Base-by-base conservation (phyloP, 2,113 vertebrate species). In the Rynchops niger region DNA sequence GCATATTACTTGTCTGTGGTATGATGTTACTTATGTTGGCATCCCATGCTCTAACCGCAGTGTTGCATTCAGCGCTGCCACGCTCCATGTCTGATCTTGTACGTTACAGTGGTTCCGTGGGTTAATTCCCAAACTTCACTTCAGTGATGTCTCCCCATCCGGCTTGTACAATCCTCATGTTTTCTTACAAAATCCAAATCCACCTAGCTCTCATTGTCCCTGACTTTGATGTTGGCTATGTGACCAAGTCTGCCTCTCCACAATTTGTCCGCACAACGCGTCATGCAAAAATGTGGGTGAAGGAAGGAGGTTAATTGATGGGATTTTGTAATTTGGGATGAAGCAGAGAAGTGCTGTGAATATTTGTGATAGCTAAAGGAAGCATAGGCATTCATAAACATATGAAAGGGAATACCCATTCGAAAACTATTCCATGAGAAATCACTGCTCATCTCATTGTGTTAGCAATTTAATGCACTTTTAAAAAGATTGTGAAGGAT, bases 21-120 rank as follows among this genome's bases (percentile, higher is more conserved):
- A 45, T 0, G 4, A 9, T 26, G 23, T 36, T 47, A 10, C n/a
- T 34, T 38, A 30, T 5, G 9, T 20, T 49, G 61, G 4, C 15
- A n/a, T 36, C 45, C 17, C 18, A 5, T n/a, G 10, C 20, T 74
- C 25, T 58, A 11, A 49, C 17, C 0, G 2, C 9, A n/a, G 2
- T 23, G 23, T 25, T 59, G 19, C 9, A 3, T 34, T 47, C 61
- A 8, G 38, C 29, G 47, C 32, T 74, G 34, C 34, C 55, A 19
- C 5, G 1, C 6, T 45, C 34, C 26, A 2, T 49, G 20, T 56
- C 32, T 61, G 29, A 50, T 45, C 27, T 21, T 43, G 12, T 7
- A 5, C 14, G 14, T 58, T 50, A 19, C 21, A 20, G 16, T 11
- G 11, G 27, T 53, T 72, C 9, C 0, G 12, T 40, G 36, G 8